A percentile compares a stretch with the other conserved stretches of the same genome.
These are phyloP conservation scores for Tachyglossus aculeatus DNA, from an alignment of 2,797 vertebrate genomes.

Conservation along the genomic window DNA sequence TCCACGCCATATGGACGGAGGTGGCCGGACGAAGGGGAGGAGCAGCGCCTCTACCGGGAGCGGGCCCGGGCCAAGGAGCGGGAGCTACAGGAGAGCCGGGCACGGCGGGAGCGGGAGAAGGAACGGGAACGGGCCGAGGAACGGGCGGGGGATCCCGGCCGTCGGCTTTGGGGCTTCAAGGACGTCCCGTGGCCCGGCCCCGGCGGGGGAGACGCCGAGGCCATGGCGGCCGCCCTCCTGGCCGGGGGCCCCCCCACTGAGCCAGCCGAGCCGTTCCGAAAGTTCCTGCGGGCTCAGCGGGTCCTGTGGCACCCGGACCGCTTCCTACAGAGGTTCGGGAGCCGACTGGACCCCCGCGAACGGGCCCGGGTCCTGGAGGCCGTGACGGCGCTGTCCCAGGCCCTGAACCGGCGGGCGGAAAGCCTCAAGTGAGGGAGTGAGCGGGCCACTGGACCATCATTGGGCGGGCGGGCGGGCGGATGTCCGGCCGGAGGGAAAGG, in stretches of 20 bases:
- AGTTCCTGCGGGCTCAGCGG: conserved; percentile 82
- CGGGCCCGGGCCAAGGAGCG: conserved; percentile 77
- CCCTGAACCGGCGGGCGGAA: conserved; percentile 84
- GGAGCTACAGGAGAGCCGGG: conserved; percentile 69
- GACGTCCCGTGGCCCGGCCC: conserved; percentile 89
- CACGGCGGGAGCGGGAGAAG: conserved; percentile 74
- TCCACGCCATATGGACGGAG: not conserved
- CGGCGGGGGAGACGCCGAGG: conserved; percentile 78
- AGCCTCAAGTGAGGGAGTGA: conserved; percentile 64
- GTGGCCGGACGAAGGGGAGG: conserved; percentile 66
- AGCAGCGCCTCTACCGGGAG: conserved; percentile 80
- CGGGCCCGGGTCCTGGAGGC: conserved; percentile 79
- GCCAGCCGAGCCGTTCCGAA: conserved; percentile 73
- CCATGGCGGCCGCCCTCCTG: conserved; percentile 83
- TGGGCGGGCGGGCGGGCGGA: not conserved
- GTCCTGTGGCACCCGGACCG: conserved; percentile 88
- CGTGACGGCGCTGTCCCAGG: conserved; percentile 87
- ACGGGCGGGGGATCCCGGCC: not conserved
- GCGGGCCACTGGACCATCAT: not conserved
- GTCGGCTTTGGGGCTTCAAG: conserved; percentile 72
- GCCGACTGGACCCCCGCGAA: conserved; percentile 78
- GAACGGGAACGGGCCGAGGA: conserved; percentile 35
- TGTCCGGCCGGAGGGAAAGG: not conserved
- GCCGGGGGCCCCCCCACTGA: conserved; percentile 72
- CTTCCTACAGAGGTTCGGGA: conserved; percentile 85